These are phyloP conservation scores for Otocyon megalotis DNA, from an alignment of 2,113 vertebrate genomes.

Conservation along the genomic window DNA sequence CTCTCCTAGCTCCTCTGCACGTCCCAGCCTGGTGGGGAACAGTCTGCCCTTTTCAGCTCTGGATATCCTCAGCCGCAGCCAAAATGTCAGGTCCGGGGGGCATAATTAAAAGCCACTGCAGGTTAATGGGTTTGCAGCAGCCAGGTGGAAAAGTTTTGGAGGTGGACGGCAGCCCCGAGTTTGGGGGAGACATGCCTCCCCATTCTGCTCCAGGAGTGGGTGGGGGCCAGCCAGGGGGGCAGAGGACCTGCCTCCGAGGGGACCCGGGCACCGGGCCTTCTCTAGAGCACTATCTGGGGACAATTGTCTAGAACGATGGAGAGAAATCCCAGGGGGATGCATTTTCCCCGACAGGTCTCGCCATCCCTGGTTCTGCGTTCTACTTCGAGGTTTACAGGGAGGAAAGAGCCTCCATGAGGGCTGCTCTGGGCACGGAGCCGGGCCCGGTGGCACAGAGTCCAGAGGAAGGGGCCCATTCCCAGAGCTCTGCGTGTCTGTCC, in stretches of 20 bases:
- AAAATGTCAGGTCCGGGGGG: too few relatives aligned
- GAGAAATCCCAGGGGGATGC: accelerated
- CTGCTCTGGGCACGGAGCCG: not conserved
- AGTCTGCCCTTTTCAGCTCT: not conserved
- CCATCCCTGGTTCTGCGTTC: accelerated
- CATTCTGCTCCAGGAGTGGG: accelerated
- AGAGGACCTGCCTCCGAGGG: accelerated
- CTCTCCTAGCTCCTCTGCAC: accelerated
- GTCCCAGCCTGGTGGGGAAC: not conserved
- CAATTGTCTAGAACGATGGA: accelerated
- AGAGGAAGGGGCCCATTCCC: accelerated
- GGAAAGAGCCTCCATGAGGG: accelerated
- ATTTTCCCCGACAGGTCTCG: accelerated
- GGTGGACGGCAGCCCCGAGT: accelerated
- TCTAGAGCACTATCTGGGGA: accelerated
- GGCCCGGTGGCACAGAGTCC: accelerated
- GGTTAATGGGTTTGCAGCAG: not conserved
- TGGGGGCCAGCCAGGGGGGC: too few relatives aligned
- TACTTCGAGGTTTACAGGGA: not conserved
- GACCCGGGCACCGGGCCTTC: accelerated
- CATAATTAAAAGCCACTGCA: not conserved
- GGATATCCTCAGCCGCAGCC: accelerated
- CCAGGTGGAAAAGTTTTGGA: not conserved
- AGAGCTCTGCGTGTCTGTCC: accelerated
- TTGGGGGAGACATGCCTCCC: too few relatives aligned